Evolutionary conservation across 2,888 invertebrate species (phyloP).

Genomic region (Drosophila mimetica): DNA sequence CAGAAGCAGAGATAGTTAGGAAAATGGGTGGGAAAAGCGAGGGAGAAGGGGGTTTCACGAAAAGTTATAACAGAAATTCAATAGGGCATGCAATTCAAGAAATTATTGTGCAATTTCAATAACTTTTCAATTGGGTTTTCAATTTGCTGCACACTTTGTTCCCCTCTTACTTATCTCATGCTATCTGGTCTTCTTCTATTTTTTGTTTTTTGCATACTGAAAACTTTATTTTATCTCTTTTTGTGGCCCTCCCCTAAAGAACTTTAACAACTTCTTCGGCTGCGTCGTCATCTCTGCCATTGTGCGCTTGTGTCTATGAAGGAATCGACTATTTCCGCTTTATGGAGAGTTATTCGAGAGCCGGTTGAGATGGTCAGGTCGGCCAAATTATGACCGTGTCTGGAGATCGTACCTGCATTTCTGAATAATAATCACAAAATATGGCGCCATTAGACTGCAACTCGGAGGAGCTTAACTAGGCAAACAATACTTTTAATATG

Average conservation of each 20-base stretch:
- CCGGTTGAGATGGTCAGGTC: slow-evolving; percentile 11
- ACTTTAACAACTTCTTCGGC: slow-evolving; percentile 37
- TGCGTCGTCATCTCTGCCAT: slow-evolving; percentile 21
- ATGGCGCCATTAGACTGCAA: slow-evolving; percentile 65
- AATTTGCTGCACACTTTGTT: slow-evolving; percentile 65
- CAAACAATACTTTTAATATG: slow-evolving; percentile 72
- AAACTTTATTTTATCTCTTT: slow-evolving; percentile 62
- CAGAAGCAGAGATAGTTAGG: slow-evolving; percentile 26
- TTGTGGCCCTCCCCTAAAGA: slow-evolving; percentile 21
- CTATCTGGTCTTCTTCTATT: slow-evolving; percentile 13
- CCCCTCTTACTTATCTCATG: slow-evolving; percentile 13
- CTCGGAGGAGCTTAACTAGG: slow-evolving; percentile 68
- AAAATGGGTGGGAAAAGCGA: background rate
- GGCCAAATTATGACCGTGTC: slow-evolving; percentile 34
- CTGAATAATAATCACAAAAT: slow-evolving; percentile 61
- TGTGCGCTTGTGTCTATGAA: slow-evolving; percentile 22
- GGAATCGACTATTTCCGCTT: slow-evolving; percentile 55
- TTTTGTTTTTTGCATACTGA: slow-evolving; percentile 36
- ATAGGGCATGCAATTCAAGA: slow-evolving; percentile 79
- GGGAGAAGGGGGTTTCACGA: slow-evolving; percentile 15
- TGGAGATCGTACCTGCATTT: slow-evolving; percentile 4
- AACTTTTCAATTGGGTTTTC: slow-evolving; percentile 79
- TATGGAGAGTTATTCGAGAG: slow-evolving; percentile 22
- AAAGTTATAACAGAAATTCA: slow-evolving; percentile 73
- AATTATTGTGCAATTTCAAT: slow-evolving; percentile 81